A percentile compares a stretch with the other conserved stretches of the same genome.
Conservation (phyloP, 2,888 invertebrate species). For the Calliopum simillimum region DNA sequence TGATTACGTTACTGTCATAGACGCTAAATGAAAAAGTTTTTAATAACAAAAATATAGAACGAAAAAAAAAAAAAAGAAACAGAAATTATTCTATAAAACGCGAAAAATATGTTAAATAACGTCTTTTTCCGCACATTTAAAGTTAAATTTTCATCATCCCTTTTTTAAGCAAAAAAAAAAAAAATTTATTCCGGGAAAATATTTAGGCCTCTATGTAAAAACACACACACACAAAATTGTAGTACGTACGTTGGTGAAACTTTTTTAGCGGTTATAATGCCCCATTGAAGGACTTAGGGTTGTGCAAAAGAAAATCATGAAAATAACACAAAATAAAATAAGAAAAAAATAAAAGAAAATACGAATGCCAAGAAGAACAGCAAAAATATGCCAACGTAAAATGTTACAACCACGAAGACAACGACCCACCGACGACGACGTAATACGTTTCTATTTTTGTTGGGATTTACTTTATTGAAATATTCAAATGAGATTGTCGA, state of each 20-base stretch:
- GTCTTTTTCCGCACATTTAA: background rate
- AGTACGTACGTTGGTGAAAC: background rate
- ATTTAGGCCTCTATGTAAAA: background rate
- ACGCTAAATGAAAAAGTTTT: too few species aligned
- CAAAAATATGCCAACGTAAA: background rate
- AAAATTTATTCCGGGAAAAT: background rate
- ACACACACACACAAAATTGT: background rate
- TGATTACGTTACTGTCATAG: too few species aligned
- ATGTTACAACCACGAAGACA: background rate
- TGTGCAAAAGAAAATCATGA: background rate
- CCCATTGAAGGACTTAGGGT: slow-evolving; percentile 23
- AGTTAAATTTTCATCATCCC: background rate
- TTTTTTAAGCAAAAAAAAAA: slow-evolving; percentile 3
- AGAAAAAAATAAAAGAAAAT: background rate
- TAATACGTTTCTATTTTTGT: slow-evolving; percentile 31
- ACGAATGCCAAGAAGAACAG: background rate
- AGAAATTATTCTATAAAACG: background rate
- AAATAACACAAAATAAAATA: slow-evolving; percentile 1
- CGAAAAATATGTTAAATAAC: slow-evolving; percentile 28
- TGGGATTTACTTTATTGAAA: slow-evolving; percentile 63
- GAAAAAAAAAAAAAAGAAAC: too few species aligned
- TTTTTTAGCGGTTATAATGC: slow-evolving; percentile 1
- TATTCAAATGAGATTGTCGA: slow-evolving; percentile 62
- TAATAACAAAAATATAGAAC: too few species aligned
- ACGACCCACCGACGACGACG: slow-evolving; percentile 36